Evolutionary conservation across 2,113 vertebrate genomes (phyloP).

Genomic region (Globicephala melas): DNA sequence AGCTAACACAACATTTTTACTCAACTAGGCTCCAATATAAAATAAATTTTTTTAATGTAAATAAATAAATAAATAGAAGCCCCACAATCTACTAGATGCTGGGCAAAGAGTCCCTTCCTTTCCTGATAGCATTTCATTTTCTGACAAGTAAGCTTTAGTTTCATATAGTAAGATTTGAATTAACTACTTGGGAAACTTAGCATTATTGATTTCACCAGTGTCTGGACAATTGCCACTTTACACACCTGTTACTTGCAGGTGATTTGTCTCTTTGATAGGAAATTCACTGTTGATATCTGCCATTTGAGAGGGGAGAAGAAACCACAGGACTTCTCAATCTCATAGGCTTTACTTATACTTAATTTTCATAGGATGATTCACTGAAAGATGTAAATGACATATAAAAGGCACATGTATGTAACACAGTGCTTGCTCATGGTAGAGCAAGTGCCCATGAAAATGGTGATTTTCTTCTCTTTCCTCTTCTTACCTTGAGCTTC

Average conservation of each 20-base stretch:
- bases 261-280: background rate
- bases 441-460: background rate
- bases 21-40: too few species aligned
- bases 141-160: background rate
- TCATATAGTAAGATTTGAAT: background rate
- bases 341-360: background rate
- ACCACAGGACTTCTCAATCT: background rate
- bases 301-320: background rate
- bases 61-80: background rate
- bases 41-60: too few species aligned
- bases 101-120: background rate
- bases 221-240: background rate
- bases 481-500: background rate
- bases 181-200: background rate
- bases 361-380: background rate
- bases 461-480: background rate
- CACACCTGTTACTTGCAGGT: background rate
- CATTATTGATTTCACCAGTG: background rate
- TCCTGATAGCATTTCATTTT: background rate
- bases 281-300: background rate
- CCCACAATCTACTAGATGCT: background rate
- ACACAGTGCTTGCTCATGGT: background rate
- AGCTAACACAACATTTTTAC: background rate
- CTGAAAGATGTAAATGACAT: background rate
- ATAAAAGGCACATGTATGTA: background rate